Evolutionary conservation across 2,888 invertebrate species (phyloP).

Genomic region (Drosophila cognata): DNA sequence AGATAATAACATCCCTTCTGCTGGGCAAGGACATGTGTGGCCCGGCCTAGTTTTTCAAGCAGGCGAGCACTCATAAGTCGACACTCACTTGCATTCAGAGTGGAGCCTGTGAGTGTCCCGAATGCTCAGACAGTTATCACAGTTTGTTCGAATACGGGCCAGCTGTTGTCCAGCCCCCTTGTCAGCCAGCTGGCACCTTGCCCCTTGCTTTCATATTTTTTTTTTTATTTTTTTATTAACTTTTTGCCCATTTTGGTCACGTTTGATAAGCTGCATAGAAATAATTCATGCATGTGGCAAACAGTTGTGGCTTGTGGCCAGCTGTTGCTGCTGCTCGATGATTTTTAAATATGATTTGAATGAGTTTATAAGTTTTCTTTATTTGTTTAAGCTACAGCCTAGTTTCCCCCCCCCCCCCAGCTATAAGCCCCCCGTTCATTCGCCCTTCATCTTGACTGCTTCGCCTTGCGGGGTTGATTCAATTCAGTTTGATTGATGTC

Average conservation of each 20-base stretch:
- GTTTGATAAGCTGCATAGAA: slow-evolving; percentile 76
- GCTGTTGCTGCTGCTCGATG: slow-evolving; percentile 63
- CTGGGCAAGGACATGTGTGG: slow-evolving; percentile 7
- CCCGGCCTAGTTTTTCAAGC: slow-evolving; percentile 34
- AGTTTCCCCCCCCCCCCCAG: slow-evolving; percentile 6
- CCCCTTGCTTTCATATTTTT: slow-evolving; percentile 33
- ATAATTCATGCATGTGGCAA: slow-evolving; percentile 74
- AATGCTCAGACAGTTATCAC: slow-evolving; percentile 38
- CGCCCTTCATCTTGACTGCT: background rate
- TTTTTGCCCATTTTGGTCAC: slow-evolving; percentile 72
- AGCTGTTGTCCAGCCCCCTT: slow-evolving; percentile 58
- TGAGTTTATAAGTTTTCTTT: slow-evolving; percentile 80
- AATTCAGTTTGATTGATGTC: slow-evolving; percentile 72
- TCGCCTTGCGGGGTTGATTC: slow-evolving; percentile 46
- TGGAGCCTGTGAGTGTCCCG: slow-evolving; percentile 24
- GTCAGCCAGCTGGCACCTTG: slow-evolving; percentile 61
- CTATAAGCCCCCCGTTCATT: background rate
- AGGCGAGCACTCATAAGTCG: slow-evolving; percentile 21
- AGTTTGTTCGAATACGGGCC: slow-evolving; percentile 45
- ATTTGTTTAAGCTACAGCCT: slow-evolving; percentile 66
- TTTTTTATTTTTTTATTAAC: slow-evolving; percentile 55
- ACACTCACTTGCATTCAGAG: slow-evolving; percentile 53
- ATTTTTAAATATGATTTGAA: slow-evolving; percentile 79
- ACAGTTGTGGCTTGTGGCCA: slow-evolving; percentile 34
- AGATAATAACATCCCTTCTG: slow-evolving; percentile 66